phyloP scores from a whole-genome alignment of 1,140 invertebrate species.

The Chironomus striatipennis region DNA sequence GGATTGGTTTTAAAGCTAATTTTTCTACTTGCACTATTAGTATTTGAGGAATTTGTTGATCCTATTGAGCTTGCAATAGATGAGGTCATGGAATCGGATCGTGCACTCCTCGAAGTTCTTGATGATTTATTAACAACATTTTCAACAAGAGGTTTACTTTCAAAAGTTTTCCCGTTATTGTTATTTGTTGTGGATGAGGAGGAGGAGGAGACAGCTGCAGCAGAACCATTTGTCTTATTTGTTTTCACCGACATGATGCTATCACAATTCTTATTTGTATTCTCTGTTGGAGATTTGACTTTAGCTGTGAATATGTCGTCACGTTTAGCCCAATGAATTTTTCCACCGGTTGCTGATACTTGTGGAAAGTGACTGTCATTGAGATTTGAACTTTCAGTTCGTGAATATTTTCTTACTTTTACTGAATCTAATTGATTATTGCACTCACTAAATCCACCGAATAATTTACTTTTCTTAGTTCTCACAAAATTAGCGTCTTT shows the following conservation, averaged over 20 bases:
- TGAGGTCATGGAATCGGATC: neutral
- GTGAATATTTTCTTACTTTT: neutral
- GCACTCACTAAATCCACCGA: neutral
- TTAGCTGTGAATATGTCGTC: neutral
- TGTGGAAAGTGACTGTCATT: conserved; percentile 16
- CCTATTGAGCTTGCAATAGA: neutral
- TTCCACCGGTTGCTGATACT: conserved; percentile 10
- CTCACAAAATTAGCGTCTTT: conserved; percentile 17
- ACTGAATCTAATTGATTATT: conserved; percentile 3
- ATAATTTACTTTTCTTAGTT: conserved; percentile 1
- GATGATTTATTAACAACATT: neutral
- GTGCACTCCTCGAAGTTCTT: neutral
- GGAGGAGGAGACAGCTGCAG: neutral
- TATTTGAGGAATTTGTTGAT: neutral
- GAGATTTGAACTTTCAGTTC: neutral
- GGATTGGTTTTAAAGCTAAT: conserved; percentile 3
- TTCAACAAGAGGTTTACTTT: neutral
- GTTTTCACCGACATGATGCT: neutral
- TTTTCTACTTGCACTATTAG: neutral
- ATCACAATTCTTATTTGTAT: neutral
- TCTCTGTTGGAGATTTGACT: neutral
- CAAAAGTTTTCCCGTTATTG: conserved; percentile 5
- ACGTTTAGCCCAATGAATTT: conserved; percentile 20
- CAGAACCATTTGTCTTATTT: neutral
- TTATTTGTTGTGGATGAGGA: neutral